These are phyloP conservation scores for Tangara arthus DNA, from an alignment of 2,797 vertebrate genomes.

Conservation along the genomic window DNA sequence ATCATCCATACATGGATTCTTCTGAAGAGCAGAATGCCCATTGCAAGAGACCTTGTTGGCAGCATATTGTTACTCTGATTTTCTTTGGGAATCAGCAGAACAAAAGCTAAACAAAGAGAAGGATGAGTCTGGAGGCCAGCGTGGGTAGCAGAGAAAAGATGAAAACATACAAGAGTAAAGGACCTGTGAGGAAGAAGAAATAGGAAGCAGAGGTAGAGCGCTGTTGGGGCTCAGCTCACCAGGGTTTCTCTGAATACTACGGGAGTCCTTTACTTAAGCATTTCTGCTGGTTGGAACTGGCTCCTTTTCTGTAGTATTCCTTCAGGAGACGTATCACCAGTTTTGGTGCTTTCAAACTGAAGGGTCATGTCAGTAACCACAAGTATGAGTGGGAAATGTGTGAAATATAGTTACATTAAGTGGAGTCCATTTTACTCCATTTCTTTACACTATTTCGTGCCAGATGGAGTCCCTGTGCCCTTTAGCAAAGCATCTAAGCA, in stretches of 20 bases:
- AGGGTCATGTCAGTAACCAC: not conserved
- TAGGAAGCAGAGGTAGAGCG: rapidly evolving
- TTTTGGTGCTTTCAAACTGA: not conserved
- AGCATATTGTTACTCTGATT: not conserved
- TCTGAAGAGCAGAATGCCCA: not conserved
- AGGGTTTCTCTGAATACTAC: not conserved
- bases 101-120: not conserved
- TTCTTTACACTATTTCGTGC: not conserved
- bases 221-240: not conserved
- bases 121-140: not conserved
- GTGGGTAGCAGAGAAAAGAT: not conserved
- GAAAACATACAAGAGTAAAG: not conserved
- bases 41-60: not conserved
- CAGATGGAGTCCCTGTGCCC: not conserved
- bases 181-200: not conserved
- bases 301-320: not conserved
- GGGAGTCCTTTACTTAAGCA: not conserved
- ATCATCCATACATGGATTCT: not conserved
- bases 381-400: not conserved
- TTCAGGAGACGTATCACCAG: not conserved
- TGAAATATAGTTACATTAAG: not conserved
- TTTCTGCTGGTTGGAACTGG: not conserved
- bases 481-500: not conserved
- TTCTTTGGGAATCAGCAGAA: not conserved
- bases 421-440: not conserved